Base-by-base conservation (phyloP, 2,888 invertebrate species). In the Halictus ligatus region DNA sequence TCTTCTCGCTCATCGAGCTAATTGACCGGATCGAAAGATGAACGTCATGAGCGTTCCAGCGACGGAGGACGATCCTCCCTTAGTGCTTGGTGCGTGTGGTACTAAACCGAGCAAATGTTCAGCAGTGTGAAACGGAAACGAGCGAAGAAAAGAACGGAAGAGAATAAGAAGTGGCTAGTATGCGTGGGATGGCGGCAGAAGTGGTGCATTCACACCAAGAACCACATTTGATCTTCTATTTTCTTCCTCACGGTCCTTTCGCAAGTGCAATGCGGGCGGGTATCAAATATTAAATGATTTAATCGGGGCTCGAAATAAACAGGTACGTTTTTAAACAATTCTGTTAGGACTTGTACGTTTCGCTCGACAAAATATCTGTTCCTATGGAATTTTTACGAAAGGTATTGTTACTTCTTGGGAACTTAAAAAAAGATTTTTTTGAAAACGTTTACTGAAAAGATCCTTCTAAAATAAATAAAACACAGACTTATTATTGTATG, bases 1-100 rank as follows among this genome's bases (percentile, higher is more conserved):
- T 85, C 86, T 86, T 89, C 86, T 82, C 79, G 85, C 77, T 79
- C 78, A 73, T 84, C 58, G 75, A 71, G 81, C 80, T 88, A 89
- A 89, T 89, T 87, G 87, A 89, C 73, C 87, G 87, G 80, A 83
- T 81, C 87, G 84, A 84, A 84, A 86, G 80, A 84, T 60, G 76
- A 80, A 77, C 78, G 78, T 87, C 80, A 80, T 77, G 75, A 79
- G 76, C 29, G 48, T 40, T n/a, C 35, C 60, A 72, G 78, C 69
- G 88, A 85, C 87, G 72, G 83, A 74, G 77, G 75, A 82, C 86
- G 50, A 18, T 64, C 67, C 76, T 79, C 35, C 79, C 81, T 71
- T 74, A 46, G 21, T 50, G 35, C 48, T 29, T 43, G 69, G 50
- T 48, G 35, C 35, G 35, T 35, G 43, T 40, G 64, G 54, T 50